A percentile compares a stretch with the other conserved stretches of the same genome.
Conservation (phyloP, 1,140 invertebrate species). For the Heterodera schachtii region DNA sequence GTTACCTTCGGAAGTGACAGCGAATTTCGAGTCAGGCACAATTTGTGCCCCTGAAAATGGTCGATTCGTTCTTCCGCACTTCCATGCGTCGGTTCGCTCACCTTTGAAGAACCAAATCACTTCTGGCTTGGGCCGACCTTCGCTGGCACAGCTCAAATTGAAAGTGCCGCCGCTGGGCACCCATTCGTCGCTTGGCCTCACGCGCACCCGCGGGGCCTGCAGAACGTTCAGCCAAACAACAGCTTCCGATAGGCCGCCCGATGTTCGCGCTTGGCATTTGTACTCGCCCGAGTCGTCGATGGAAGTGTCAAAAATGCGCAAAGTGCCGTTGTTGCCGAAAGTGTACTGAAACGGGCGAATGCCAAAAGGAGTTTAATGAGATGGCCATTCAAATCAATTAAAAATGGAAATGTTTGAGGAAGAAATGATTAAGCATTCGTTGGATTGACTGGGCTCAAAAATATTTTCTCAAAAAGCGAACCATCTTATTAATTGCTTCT, state of each 20-base stretch:
- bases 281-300: constrained; percentile 51
- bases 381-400: too few relatives aligned
- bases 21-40: constrained; percentile 49
- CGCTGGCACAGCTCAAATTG: constrained; percentile 47
- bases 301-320: constrained; percentile 50
- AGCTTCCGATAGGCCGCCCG: constrained; percentile 54
- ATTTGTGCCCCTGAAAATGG: constrained; percentile 32
- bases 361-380: too few relatives aligned
- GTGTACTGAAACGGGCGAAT: constrained; percentile 34
- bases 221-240: constrained; percentile 46
- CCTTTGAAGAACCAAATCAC: constrained; percentile 57
- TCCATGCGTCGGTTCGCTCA: background rate
- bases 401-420: too few relatives aligned
- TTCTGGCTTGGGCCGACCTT: constrained; percentile 54
- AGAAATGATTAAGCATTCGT: too few relatives aligned
- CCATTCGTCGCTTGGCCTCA: constrained; percentile 49
- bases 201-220: constrained; percentile 42
- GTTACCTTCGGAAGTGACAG: constrained; percentile 57
- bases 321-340: constrained; percentile 61
- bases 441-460: too few relatives aligned
- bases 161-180: constrained; percentile 47
- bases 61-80: background rate
- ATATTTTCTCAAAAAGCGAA: too few relatives aligned
- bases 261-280: constrained; percentile 52
- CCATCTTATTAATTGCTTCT: too few relatives aligned